These are phyloP conservation scores for Acanthoscelides obtectus DNA, from an alignment of 2,888 invertebrate species.

Conservation along the genomic window DNA sequence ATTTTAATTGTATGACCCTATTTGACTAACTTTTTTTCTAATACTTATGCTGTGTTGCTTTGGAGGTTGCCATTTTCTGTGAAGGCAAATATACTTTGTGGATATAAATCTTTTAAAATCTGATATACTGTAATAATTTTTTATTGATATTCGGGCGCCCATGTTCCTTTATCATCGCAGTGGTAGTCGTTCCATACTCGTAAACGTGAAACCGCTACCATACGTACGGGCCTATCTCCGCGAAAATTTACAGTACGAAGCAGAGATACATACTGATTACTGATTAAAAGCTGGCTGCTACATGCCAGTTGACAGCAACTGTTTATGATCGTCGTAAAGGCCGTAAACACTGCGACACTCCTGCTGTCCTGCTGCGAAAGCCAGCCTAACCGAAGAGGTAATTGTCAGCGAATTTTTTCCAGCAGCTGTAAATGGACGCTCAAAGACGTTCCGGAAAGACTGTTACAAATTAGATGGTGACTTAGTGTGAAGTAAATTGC, in stretches of 20 bases:
- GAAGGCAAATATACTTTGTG: too few species aligned
- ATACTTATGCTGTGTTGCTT: too few species aligned
- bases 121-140: too few species aligned
- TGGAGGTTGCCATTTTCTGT: too few species aligned
- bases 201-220: slow-evolving; percentile 1
- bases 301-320: slow-evolving; percentile 37
- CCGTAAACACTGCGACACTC: slow-evolving; percentile 44
- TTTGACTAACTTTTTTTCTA: too few species aligned
- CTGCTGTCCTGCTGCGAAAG: slow-evolving; percentile 22
- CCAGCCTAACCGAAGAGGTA: not conserved
- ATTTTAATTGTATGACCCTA: too few species aligned
- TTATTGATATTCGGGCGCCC: not conserved
- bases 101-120: too few species aligned
- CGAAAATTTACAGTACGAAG: slow-evolving; percentile 26
- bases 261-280: slow-evolving; percentile 46
- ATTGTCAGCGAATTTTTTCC: not conserved
- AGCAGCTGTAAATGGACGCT: not conserved
- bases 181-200: not conserved
- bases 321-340: slow-evolving; percentile 44
- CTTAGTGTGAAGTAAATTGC: not conserved
- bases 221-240: slow-evolving; percentile 6
- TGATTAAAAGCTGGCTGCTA: slow-evolving; percentile 35
- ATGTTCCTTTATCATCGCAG: not conserved
- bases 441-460: not conserved
- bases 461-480: not conserved